These are phyloP conservation scores for Falco peregrinus DNA, from an alignment of 2,797 vertebrate genomes.

Conservation along the genomic window DNA sequence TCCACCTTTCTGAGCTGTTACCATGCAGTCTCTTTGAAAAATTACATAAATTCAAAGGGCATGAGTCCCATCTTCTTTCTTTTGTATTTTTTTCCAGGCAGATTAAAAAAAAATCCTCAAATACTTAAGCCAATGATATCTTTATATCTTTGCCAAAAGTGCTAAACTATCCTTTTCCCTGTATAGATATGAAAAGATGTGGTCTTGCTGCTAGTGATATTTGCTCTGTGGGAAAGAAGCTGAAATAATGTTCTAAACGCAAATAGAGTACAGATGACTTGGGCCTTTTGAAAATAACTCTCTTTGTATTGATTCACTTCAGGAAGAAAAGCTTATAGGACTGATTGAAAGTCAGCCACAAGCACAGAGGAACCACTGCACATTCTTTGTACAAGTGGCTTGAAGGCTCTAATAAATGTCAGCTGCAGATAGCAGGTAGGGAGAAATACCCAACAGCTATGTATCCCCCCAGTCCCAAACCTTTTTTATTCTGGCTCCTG, in stretches of 20 bases:
- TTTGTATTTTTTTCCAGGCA: conserved; percentile 7
- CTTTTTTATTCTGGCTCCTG: not conserved
- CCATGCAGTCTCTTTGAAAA: not conserved
- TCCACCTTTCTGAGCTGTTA: not conserved
- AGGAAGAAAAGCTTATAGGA: conserved; percentile 3
- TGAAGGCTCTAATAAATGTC: not conserved
- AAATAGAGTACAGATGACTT: conserved; percentile 57
- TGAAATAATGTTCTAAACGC: conserved; percentile 55
- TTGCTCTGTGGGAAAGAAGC: conserved; percentile 54
- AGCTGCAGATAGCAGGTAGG: not conserved
- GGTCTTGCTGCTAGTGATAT: conserved; percentile 47
- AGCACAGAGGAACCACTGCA: not conserved
- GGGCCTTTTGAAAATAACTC: conserved; percentile 56
- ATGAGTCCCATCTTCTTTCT: not conserved
- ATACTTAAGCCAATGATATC: not conserved
- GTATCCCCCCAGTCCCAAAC: not conserved
- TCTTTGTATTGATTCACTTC: conserved; percentile 46
- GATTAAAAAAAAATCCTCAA: conserved; percentile 6
- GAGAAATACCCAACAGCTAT: not conserved
- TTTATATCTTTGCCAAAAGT: conserved; percentile 38
- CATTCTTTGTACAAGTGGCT: not conserved
- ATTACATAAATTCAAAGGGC: not conserved
- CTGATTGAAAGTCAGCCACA: not conserved
- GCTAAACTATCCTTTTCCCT: conserved; percentile 24
- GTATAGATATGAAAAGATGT: conserved; percentile 40